Evolutionary conservation across 2,888 invertebrate species (phyloP).

Genomic region (Anodontia alba): DNA sequence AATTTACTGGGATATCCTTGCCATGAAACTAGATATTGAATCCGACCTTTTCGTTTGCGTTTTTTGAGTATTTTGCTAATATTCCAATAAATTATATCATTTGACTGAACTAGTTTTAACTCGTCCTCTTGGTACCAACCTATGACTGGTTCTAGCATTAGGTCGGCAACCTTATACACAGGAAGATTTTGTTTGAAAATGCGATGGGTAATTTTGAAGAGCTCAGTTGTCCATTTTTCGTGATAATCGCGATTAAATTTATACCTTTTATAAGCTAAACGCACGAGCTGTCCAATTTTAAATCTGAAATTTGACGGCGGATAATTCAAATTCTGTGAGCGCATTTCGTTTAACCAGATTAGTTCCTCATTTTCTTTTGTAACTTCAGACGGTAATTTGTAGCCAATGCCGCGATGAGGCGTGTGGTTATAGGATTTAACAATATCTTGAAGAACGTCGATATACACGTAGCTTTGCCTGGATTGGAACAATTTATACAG

Average conservation of each 20-base stretch:
- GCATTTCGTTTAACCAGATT: background rate
- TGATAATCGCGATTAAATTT: constrained; percentile 34
- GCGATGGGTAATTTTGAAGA: constrained; percentile 28
- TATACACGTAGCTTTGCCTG: background rate
- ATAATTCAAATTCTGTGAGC: background rate
- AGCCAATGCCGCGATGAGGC: background rate
- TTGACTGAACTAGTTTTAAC: constrained; percentile 10
- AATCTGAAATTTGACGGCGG: constrained; percentile 7
- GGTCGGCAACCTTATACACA: constrained; percentile 30
- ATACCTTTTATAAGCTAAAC: constrained; percentile 14
- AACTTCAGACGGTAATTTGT: background rate
- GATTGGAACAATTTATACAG: background rate
- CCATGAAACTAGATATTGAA: constrained; percentile 30
- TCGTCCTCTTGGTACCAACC: constrained; percentile 34
- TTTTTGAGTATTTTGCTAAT: background rate
- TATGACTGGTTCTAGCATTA: constrained; percentile 8
- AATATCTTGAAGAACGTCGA: background rate
- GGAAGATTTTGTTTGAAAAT: constrained; percentile 22
- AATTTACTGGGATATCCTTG: constrained; percentile 34
- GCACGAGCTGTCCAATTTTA: constrained; percentile 43
- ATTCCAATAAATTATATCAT: background rate
- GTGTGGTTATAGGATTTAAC: constrained; percentile 3
- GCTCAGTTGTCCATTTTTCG: constrained; percentile 36
- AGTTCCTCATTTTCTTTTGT: background rate
- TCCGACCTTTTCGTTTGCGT: constrained; percentile 12